Evolutionary conservation across 2,113 vertebrate species (phyloP), one percentile per base, ranked within the genome.

Genomic region (Cervus canadensis): DNA sequence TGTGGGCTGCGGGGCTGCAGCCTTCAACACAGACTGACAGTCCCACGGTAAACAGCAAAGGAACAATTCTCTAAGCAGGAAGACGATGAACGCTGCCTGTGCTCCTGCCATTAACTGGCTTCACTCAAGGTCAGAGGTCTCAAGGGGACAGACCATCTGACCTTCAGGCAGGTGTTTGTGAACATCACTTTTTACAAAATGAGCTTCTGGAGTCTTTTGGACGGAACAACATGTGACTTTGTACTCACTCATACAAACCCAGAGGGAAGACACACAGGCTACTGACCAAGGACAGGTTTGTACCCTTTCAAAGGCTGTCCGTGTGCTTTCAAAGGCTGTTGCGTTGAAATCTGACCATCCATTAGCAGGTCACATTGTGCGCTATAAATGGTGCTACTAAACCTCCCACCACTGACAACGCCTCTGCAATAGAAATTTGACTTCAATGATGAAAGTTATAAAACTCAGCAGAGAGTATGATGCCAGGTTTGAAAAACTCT

Each of bases 171-270:
- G 28, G 14, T 26, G 54, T 62, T 15, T 25, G 13, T 28, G 40
- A 86, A 74, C 5, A 82, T 7, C 60, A 76, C 67, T 26, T 95
- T 89, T 84, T 93, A 14, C 7, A 82, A 76, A 91, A 92, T 19
- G 45, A 76, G 16, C 21, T 96, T 90, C 11, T 67, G 48, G 89
- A 92, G 89, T 76, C 85, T 87, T 96, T 1, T 4, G 3, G 59
- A 43, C 0, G 0, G n/a, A 26, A 62, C 21, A 26, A 19, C 85
- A 45, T 78, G 40, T 33, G 67, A 45, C 48, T 23, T 95, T 7
- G 48, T 14, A 9, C 28, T 79, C 83, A 26, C 25, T 25, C 23
- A 57, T 23, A 62, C 43, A 93, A 57, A n/a, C 36, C 30, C 45
- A 85, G 21, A 74, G 48, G 33, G 83, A 36, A 62, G 52, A 74